Evolutionary conservation across 92 coral and sea anemone genomes (phyloP).

Genomic region (Bergia puertoricense): DNA sequence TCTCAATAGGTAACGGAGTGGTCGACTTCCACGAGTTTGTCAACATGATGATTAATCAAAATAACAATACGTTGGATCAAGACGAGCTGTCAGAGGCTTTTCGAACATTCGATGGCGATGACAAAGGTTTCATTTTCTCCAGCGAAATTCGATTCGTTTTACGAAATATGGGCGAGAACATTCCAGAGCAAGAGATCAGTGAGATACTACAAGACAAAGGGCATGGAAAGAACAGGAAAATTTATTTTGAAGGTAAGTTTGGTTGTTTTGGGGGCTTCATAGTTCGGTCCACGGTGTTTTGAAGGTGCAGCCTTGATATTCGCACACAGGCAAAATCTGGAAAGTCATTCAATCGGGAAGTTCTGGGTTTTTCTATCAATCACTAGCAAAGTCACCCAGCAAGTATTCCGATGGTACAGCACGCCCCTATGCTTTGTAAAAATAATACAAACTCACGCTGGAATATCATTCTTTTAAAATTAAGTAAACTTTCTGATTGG

Average conservation of each 20-base stretch:
- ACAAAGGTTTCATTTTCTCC: slow-evolving; percentile 96
- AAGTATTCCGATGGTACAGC: too few relatives aligned
- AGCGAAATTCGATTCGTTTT: slow-evolving; percentile 95
- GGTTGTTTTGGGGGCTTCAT: background rate
- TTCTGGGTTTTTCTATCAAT: too few relatives aligned
- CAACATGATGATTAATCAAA: slow-evolving; percentile 99
- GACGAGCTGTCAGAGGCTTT: slow-evolving; percentile 92
- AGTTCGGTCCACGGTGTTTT: too few relatives aligned
- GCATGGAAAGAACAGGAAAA: slow-evolving; percentile 88
- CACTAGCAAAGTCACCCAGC: too few relatives aligned
- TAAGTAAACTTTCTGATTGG: too few relatives aligned
- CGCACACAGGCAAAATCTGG: too few relatives aligned
- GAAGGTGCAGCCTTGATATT: too few relatives aligned
- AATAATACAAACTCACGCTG: too few relatives aligned
- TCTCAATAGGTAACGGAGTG: slow-evolving; percentile 82
- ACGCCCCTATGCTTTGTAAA: too few relatives aligned
- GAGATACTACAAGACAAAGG: slow-evolving; percentile 88
- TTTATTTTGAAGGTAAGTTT: slow-evolving; percentile 86
- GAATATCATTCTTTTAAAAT: too few relatives aligned
- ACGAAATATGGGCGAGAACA: slow-evolving; percentile 96
- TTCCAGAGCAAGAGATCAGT: slow-evolving; percentile 96
- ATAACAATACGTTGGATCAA: slow-evolving; percentile 94
- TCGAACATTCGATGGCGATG: slow-evolving; percentile 97
- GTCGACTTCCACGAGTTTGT: slow-evolving; percentile 98
- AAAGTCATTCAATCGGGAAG: too few relatives aligned